phyloP scores from a whole-genome alignment of 2,797 vertebrate species.

The Gallinago stenura region DNA sequence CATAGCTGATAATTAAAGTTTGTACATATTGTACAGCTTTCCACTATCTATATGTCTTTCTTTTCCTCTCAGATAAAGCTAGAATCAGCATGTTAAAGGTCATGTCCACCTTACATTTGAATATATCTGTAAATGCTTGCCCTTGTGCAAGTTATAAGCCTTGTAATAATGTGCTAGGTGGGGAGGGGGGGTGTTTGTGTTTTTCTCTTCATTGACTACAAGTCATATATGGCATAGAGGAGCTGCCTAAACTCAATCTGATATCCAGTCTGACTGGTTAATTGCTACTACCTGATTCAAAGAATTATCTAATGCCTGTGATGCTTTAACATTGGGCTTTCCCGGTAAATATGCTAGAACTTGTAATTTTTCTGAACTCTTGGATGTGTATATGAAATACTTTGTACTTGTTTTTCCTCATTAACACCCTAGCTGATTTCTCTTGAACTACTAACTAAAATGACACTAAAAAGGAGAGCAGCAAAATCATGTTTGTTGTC shows the following conservation, averaged over 20 bases:
- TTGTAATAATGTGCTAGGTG: background rate
- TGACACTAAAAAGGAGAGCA: background rate
- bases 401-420: constrained; percentile 13
- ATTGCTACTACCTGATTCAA: background rate
- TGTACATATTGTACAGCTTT: constrained; percentile 1
- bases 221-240: background rate
- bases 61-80: constrained; percentile 18
- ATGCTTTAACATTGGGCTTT: background rate
- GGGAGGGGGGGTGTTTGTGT: background rate
- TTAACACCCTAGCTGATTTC: background rate
- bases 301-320: background rate
- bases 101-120: background rate
- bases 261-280: background rate
- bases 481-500: background rate
- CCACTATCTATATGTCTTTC: background rate
- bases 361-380: constrained; percentile 17
- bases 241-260: background rate
- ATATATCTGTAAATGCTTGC: constrained; percentile 45
- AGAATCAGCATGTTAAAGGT: constrained; percentile 17
- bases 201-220: background rate
- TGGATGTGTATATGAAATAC: background rate
- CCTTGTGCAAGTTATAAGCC: background rate
- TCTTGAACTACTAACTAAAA: constrained; percentile 18
- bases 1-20: constrained; percentile 27
- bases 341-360: background rate